A percentile compares a stretch with the other conserved stretches of the same genome.
Conservation (phyloP, 1,140 invertebrate genomes). For the Caerostris extrusa region DNA sequence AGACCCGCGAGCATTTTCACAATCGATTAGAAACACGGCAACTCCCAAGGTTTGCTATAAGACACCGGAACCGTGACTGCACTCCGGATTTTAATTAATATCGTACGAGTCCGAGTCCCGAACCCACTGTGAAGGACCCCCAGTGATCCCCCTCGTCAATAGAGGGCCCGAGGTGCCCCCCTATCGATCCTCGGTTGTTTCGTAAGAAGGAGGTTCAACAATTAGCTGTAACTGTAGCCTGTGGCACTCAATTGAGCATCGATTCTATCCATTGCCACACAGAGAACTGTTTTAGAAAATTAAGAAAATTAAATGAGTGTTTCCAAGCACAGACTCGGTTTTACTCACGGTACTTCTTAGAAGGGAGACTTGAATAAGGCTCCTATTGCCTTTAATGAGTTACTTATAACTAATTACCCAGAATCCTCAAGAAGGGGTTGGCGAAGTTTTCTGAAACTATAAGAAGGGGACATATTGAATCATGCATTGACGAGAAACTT, state of each 20-base stretch:
- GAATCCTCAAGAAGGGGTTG: no score
- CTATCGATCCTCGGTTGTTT: neutral
- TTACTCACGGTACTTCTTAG: no score
- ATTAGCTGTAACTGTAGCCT: constrained; percentile 22
- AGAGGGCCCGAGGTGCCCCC: neutral
- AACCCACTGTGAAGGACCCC: neutral
- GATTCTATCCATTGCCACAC: neutral
- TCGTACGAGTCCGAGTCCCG: neutral
- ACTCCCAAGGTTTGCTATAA: neutral
- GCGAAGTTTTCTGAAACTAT: no score
- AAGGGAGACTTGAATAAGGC: no score
- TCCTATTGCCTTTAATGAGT: no score
- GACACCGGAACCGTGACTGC: neutral
- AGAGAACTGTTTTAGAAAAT: neutral
- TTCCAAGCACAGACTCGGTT: neutral
- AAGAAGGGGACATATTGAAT: no score
- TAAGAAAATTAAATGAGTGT: constrained; percentile 23
- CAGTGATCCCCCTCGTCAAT: neutral
- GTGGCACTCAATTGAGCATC: neutral
- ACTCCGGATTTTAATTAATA: constrained; percentile 4
- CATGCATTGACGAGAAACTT: no score
- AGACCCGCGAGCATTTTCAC: constrained; percentile 10
- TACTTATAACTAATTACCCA: no score
- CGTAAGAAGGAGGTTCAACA: constrained; percentile 9
- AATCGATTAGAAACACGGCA: neutral